Conservation (phyloP, 2,888 invertebrate species). For the Branchellion lobata region DNA sequence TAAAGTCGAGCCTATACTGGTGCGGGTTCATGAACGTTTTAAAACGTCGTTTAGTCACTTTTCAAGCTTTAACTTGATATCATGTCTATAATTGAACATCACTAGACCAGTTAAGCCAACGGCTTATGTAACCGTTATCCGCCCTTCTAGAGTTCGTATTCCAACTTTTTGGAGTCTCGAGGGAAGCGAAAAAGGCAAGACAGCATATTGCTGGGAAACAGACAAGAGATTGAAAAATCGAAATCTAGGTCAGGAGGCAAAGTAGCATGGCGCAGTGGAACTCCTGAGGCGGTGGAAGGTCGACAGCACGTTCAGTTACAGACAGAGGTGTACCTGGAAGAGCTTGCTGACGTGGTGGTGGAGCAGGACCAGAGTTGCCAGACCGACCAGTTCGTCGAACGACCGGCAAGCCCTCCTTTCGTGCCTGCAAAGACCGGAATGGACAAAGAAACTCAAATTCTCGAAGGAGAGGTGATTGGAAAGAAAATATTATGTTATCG, state of each 20-base stretch:
- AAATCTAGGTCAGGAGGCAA: constrained; percentile 64
- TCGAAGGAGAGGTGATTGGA: constrained; percentile 75
- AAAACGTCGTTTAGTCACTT: no score
- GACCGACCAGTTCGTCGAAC: constrained; percentile 82
- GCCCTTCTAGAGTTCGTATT: constrained; percentile 17
- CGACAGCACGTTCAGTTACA: constrained; percentile 83
- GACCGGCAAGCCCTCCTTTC: constrained; percentile 77
- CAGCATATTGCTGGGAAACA: not conserved
- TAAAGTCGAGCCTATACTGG: no score
- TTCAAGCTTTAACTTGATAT: no score
- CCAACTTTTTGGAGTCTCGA: not conserved
- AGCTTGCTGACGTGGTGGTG: constrained; percentile 60
- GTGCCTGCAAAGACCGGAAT: constrained; percentile 77
- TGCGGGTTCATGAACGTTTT: no score
- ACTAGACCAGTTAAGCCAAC: no score
- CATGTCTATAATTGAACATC: no score
- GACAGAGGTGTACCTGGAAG: constrained; percentile 70
- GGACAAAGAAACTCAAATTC: constrained; percentile 81
- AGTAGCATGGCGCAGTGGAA: constrained; percentile 67
- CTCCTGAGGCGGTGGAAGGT: constrained; percentile 79
- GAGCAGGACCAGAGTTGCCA: constrained; percentile 79
- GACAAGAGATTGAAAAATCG: not conserved
- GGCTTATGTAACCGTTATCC: no score
- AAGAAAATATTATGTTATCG: not conserved
- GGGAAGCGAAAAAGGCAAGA: not conserved